phyloP scores from a whole-genome alignment of 2,888 invertebrate species.

The Pterostichus niger region DNA sequence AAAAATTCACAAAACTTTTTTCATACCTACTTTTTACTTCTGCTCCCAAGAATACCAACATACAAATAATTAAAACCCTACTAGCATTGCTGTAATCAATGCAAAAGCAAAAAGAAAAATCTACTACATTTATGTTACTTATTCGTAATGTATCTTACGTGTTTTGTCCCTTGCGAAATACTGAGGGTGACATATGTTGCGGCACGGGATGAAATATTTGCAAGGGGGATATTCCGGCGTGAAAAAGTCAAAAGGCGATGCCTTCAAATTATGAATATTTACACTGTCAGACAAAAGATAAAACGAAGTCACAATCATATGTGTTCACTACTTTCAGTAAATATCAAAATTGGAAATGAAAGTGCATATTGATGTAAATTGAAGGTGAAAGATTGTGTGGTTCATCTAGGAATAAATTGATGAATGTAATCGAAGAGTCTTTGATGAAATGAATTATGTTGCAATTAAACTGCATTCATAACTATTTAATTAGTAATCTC shows the following conservation, averaged over 20 bases:
- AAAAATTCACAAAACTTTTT: constrained; percentile 11
- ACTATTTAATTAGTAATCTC: too few species aligned
- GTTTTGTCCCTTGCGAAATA: not conserved
- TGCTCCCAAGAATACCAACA: constrained; percentile 2
- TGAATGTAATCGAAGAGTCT: too few species aligned
- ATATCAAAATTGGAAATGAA: too few species aligned
- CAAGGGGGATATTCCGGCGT: not conserved
- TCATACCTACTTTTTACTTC: constrained; percentile 6
- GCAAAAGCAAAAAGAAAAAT: not conserved
- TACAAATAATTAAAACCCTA: constrained; percentile 8
- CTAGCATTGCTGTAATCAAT: not conserved
- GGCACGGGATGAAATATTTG: constrained; percentile 31
- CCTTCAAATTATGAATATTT: too few species aligned
- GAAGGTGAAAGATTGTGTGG: too few species aligned
- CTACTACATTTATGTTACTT: constrained; percentile 34
- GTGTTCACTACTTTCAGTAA: too few species aligned
- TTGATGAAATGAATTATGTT: too few species aligned
- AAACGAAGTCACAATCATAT: too few species aligned
- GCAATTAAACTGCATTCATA: too few species aligned
- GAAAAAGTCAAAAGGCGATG: not conserved
- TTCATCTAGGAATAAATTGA: too few species aligned
- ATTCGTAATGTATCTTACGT: constrained; percentile 30
- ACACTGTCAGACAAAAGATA: too few species aligned
- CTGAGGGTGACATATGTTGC: constrained; percentile 28
- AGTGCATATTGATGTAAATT: too few species aligned